Evolutionary conservation across 1,140 invertebrate genomes (phyloP).

Genomic region (Calycopis cecrops): DNA sequence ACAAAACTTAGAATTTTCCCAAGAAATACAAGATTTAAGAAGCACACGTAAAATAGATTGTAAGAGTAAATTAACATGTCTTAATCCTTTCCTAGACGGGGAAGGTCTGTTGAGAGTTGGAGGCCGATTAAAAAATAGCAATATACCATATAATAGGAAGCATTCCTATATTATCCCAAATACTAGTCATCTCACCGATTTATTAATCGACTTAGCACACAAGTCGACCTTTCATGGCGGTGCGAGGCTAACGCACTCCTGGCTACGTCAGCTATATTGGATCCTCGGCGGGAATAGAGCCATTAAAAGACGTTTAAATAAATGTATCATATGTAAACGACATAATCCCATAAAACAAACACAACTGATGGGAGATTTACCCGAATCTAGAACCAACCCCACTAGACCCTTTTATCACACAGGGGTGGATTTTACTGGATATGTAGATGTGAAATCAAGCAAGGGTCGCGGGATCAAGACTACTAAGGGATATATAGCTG

Average conservation of each 20-base stretch:
- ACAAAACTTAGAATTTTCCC: conserved; percentile 23
- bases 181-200: conserved; percentile 20
- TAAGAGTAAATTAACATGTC: conserved; percentile 31
- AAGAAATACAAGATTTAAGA: conserved; percentile 19
- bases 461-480: conserved; percentile 31
- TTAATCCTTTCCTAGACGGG: too few relatives aligned
- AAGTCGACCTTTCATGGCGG: too few relatives aligned
- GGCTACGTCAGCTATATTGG: too few relatives aligned
- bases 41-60: conserved; percentile 18
- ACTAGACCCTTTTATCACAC: conserved; percentile 30
- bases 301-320: conserved; percentile 12
- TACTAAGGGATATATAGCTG: conserved; percentile 43
- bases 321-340: conserved; percentile 31
- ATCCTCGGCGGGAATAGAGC: too few relatives aligned
- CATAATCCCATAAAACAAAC: conserved; percentile 16
- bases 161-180: conserved; percentile 39
- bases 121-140: conserved; percentile 30
- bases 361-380: conserved; percentile 44
- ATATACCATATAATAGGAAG: conserved; percentile 21
- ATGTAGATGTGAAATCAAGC: conserved; percentile 20
- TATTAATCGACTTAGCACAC: not conserved
- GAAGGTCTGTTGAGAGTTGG: conserved; percentile 37
- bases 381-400: conserved; percentile 15
- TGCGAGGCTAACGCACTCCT: too few relatives aligned
- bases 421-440: not conserved